Evolutionary conservation across 2,113 vertebrate species (phyloP).

Genomic region (Puffinus mauretanicus): DNA sequence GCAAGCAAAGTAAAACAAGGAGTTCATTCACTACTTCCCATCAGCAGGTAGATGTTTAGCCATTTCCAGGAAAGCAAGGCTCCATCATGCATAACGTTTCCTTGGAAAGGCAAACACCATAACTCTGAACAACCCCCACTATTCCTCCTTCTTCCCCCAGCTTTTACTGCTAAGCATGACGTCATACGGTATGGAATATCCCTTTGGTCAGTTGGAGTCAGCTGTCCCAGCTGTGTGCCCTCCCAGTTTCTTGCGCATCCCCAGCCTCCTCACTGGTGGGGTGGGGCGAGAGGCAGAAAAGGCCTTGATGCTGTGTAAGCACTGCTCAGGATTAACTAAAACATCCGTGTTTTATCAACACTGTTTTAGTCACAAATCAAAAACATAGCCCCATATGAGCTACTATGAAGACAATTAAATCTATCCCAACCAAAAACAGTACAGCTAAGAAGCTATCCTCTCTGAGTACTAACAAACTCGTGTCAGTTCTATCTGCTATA

Average conservation of each 20-base stretch:
- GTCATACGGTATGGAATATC: not conserved
- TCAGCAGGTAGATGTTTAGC: not conserved
- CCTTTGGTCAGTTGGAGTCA: not conserved
- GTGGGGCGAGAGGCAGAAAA: not conserved
- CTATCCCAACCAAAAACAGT: not conserved
- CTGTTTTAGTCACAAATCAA: not conserved
- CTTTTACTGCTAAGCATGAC: not conserved
- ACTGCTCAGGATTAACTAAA: not conserved
- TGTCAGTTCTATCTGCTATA: not conserved
- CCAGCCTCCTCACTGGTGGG: not conserved
- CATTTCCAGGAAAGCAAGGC: not conserved
- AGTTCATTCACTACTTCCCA: not conserved
- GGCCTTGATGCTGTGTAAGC: fast-evolving
- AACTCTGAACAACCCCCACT: not conserved
- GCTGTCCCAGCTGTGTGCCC: not conserved
- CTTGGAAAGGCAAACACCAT: not conserved
- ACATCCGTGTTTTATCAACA: not conserved
- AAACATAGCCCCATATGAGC: not conserved
- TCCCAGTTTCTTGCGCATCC: not conserved
- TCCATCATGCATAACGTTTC: fast-evolving
- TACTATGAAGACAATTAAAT: not conserved
- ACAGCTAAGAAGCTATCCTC: not conserved
- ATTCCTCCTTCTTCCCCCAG: not conserved
- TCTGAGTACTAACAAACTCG: not conserved
- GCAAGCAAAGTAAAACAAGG: not conserved